Percentiles rank a stretch among this genome's conserved stretches.
Conservation (phyloP, 2,797 vertebrate species). For the Atherinosoma microstoma region DNA sequence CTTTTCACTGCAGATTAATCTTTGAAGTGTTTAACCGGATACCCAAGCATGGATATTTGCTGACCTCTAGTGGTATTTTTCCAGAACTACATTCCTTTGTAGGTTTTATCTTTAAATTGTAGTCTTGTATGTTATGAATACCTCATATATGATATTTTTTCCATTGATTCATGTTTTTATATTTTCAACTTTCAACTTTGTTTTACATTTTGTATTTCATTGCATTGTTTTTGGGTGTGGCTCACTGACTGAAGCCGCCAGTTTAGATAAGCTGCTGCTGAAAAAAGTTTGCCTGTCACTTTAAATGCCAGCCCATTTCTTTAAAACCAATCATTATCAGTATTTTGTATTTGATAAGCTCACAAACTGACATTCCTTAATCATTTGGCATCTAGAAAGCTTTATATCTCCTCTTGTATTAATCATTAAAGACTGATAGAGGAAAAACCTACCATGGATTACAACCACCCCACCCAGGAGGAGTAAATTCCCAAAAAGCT, state of each 20-base stretch:
- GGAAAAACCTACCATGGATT: conserved; percentile 44
- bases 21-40: conserved; percentile 72
- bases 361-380: conserved; percentile 65
- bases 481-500: conserved; percentile 51
- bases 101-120: conserved; percentile 72
- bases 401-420: conserved; percentile 65
- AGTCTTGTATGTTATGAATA: conserved; percentile 75
- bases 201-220: conserved; percentile 64
- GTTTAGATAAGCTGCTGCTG: conserved; percentile 54
- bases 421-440: conserved; percentile 46
- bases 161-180: conserved; percentile 71
- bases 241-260: conserved; percentile 31
- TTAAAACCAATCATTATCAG: conserved; percentile 41
- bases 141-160: conserved; percentile 73
- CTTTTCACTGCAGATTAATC: conserved; percentile 57
- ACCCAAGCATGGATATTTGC: conserved; percentile 84
- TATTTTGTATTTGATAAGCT: conserved; percentile 64
- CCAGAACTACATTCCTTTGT: conserved; percentile 81
- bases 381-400: conserved; percentile 51
- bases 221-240: conserved; percentile 51
- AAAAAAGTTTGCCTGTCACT: conserved; percentile 62
- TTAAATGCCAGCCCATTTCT: conserved; percentile 51
- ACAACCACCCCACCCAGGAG: conserved; percentile 29
- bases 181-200: conserved; percentile 57
- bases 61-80: conserved; percentile 83